Conservation (phyloP, 2,113 vertebrate genomes). For the Eptatretus burgeri region DNA sequence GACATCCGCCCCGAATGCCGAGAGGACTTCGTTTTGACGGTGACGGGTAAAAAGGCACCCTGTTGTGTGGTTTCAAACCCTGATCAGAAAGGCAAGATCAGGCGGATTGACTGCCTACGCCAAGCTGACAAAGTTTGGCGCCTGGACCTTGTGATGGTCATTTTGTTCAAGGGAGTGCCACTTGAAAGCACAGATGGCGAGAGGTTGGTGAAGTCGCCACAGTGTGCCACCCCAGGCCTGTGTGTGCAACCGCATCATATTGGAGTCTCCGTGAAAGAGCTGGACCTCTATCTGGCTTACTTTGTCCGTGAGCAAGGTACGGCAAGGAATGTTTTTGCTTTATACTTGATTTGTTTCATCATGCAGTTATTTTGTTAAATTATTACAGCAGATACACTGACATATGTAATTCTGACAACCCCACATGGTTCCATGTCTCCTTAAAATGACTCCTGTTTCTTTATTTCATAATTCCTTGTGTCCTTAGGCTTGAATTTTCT, state of each 20-base stretch:
- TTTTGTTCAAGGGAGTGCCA: slow-evolving; percentile 41
- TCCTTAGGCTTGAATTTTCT: too few relatives aligned
- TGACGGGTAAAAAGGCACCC: slow-evolving; percentile 63
- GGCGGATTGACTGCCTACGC: slow-evolving; percentile 53
- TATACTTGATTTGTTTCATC: too few relatives aligned
- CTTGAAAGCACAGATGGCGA: slow-evolving; percentile 42
- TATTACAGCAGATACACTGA: too few relatives aligned
- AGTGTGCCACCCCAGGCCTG: slow-evolving; percentile 41
- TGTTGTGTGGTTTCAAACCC: slow-evolving; percentile 85
- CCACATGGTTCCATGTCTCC: too few relatives aligned
- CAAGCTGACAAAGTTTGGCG: slow-evolving; percentile 45
- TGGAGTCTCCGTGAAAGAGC: slow-evolving; percentile 36
- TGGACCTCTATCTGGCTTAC: slow-evolving; percentile 34
- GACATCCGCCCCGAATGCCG: slow-evolving; percentile 83
- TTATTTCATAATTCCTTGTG: too few relatives aligned
- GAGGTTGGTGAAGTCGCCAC: slow-evolving; percentile 35
- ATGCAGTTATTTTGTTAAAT: too few relatives aligned
- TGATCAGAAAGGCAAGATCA: slow-evolving; percentile 89
- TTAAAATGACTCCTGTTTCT: too few relatives aligned
- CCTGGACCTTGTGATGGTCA: slow-evolving; percentile 46
- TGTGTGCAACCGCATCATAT: slow-evolving; percentile 48
- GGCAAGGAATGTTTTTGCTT: too few relatives aligned
- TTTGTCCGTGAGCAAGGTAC: slow-evolving; percentile 26
- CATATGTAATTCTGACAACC: too few relatives aligned
- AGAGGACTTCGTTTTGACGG: slow-evolving; percentile 79